Conservation (phyloP, 2,888 invertebrate species). For the Dione juno region DNA sequence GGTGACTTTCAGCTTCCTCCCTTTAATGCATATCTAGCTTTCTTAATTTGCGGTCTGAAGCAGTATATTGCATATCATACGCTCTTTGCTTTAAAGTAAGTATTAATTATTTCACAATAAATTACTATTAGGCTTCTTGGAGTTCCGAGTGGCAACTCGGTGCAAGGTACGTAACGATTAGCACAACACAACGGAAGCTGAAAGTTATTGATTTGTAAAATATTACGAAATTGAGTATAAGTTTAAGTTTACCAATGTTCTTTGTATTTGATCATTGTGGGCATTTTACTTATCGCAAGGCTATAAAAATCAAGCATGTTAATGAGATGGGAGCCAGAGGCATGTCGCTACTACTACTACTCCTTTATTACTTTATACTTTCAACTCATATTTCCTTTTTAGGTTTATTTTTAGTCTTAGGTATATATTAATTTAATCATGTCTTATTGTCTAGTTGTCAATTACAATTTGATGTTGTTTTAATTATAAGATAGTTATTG, state of each 20-base stretch:
- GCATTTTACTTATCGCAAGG: background rate
- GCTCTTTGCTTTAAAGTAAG: background rate
- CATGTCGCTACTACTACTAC: conserved; percentile 2
- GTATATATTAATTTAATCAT: conserved; percentile 16
- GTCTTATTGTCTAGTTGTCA: conserved; percentile 15
- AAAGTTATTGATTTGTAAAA: conserved; percentile 20
- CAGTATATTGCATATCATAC: background rate
- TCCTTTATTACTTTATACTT: conserved; percentile 17
- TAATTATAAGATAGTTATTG: conserved; percentile 21
- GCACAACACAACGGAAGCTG: conserved; percentile 12
- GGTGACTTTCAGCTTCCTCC: conserved; percentile 27
- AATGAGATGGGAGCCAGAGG: background rate
- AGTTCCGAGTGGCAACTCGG: too few species aligned
- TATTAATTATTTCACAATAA: conserved; percentile 15
- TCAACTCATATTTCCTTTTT: conserved; percentile 13
- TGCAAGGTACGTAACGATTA: conserved; percentile 3
- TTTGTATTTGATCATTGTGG: background rate
- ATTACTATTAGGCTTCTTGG: background rate
- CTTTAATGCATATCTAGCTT: background rate
- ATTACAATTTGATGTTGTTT: conserved; percentile 15
- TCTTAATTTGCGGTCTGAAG: background rate
- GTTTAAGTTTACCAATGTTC: background rate
- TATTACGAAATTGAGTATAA: background rate
- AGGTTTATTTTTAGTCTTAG: conserved; percentile 4
- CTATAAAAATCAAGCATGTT: conserved; percentile 15